phyloP scores from a whole-genome alignment of 2,888 invertebrate species.

The Scaptomyza cyrtandrae region DNA sequence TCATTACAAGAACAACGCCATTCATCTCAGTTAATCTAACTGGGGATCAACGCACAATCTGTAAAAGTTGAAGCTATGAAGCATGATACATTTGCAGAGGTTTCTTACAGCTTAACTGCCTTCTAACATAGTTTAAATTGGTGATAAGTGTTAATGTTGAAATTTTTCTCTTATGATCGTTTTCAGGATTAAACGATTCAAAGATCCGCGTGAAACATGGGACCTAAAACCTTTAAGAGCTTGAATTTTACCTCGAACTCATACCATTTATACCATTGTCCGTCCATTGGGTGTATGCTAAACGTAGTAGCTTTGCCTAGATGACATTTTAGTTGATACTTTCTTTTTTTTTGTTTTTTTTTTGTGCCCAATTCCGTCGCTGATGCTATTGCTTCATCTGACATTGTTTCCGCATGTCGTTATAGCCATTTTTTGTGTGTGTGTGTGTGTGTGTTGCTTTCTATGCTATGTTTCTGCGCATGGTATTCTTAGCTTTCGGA shows the following conservation, averaged over 20 bases:
- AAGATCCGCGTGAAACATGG: too few relatives aligned
- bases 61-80: neutral
- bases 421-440: slow-evolving; percentile 62
- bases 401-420: slow-evolving; percentile 79
- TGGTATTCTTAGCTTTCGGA: slow-evolving; percentile 50
- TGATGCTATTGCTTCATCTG: slow-evolving; percentile 69
- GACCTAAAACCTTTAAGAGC: too few relatives aligned
- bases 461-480: slow-evolving; percentile 14
- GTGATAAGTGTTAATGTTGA: neutral
- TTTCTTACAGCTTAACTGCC: neutral
- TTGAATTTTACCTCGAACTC: neutral
- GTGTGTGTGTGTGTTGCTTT: slow-evolving; percentile 2
- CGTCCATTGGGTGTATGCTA: slow-evolving; percentile 12
- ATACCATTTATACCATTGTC: neutral
- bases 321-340: slow-evolving; percentile 10
- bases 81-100: neutral
- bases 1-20: neutral
- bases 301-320: neutral
- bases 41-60: neutral
- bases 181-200: too few relatives aligned
- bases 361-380: slow-evolving; percentile 26
- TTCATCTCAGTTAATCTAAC: neutral
- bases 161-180: neutral
- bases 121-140: neutral
- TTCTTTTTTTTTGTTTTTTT: slow-evolving; percentile 1